Evolutionary conservation across 2,888 invertebrate genomes (phyloP).

Genomic region (Pachycephus smyrnensis): DNA sequence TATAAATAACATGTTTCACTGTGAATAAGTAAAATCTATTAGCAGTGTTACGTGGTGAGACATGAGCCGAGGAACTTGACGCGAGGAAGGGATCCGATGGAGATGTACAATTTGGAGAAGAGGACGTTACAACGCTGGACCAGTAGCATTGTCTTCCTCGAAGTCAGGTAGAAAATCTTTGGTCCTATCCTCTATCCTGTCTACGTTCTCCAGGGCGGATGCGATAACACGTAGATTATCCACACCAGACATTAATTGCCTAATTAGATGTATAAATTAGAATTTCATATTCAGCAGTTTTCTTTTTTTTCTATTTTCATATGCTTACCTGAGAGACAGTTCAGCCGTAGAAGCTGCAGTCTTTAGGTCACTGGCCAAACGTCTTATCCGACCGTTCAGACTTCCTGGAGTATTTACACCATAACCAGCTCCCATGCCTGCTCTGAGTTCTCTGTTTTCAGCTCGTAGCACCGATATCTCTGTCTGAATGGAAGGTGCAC

Average conservation of each 20-base stretch:
- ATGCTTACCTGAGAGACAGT: slow-evolving; percentile 72
- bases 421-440: slow-evolving; percentile 67
- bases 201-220: slow-evolving; percentile 73
- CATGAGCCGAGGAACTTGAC: slow-evolving; percentile 32
- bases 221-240: slow-evolving; percentile 77
- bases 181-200: slow-evolving; percentile 70
- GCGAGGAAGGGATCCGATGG: slow-evolving; percentile 21
- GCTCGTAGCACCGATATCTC: slow-evolving; percentile 68
- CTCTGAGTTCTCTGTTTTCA: slow-evolving; percentile 69
- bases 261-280: slow-evolving; percentile 46
- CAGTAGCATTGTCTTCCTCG: slow-evolving; percentile 68
- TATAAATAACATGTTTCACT: slow-evolving; percentile 35
- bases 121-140: slow-evolving; percentile 66
- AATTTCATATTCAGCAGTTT: not conserved
- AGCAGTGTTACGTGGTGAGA: not conserved
- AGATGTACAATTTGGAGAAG: slow-evolving; percentile 6
- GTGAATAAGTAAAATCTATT: slow-evolving; percentile 7
- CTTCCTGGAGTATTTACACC: slow-evolving; percentile 53
- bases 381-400: slow-evolving; percentile 65
- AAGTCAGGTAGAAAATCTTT: slow-evolving; percentile 68
- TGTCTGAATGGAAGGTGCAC: slow-evolving; percentile 57
- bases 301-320: not conserved
- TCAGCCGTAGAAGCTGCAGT: slow-evolving; percentile 76
- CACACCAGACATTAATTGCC: slow-evolving; percentile 76
- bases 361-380: slow-evolving; percentile 73